Evolutionary conservation across 1,140 invertebrate genomes (phyloP).

Genomic region (Macrosteles quadrilineatus): DNA sequence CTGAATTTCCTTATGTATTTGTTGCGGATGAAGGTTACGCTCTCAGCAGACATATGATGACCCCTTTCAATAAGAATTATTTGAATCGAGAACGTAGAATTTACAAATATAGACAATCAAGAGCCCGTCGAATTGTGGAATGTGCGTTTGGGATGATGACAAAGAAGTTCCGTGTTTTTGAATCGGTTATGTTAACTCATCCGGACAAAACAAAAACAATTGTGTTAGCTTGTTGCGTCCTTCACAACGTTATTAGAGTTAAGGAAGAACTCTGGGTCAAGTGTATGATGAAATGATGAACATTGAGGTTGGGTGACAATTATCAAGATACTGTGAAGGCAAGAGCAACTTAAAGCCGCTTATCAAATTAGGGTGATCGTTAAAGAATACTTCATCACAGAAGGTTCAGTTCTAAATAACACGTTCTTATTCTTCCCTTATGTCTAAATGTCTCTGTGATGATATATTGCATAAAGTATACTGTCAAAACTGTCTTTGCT

Average conservation of each 20-base stretch:
- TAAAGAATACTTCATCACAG: slow-evolving; percentile 1
- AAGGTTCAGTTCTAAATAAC: not conserved
- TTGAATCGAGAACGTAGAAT: slow-evolving; percentile 45
- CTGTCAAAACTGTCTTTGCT: no score
- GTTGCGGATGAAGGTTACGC: slow-evolving; percentile 56
- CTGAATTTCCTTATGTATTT: slow-evolving; percentile 40
- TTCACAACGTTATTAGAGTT: slow-evolving; percentile 11
- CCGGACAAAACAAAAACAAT: slow-evolving; percentile 41
- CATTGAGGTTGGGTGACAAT: not conserved
- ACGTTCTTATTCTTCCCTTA: no score
- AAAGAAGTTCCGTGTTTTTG: slow-evolving; percentile 50
- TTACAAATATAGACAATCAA: slow-evolving; percentile 50
- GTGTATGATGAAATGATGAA: slow-evolving; percentile 16
- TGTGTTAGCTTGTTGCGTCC: slow-evolving; percentile 41
- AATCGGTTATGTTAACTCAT: slow-evolving; percentile 44
- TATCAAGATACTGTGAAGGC: not conserved
- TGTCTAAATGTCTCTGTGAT: no score
- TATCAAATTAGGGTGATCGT: slow-evolving; percentile 10
- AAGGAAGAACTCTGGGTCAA: slow-evolving; percentile 2
- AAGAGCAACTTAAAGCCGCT: slow-evolving; percentile 11
- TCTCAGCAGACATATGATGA: slow-evolving; percentile 50
- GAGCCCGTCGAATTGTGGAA: slow-evolving; percentile 52
- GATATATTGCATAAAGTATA: no score
- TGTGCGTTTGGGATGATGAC: slow-evolving; percentile 57
- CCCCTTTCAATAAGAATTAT: slow-evolving; percentile 50